Evolutionary conservation across 2,888 invertebrate species (phyloP).

Genomic region (Abrostola tripartita): DNA sequence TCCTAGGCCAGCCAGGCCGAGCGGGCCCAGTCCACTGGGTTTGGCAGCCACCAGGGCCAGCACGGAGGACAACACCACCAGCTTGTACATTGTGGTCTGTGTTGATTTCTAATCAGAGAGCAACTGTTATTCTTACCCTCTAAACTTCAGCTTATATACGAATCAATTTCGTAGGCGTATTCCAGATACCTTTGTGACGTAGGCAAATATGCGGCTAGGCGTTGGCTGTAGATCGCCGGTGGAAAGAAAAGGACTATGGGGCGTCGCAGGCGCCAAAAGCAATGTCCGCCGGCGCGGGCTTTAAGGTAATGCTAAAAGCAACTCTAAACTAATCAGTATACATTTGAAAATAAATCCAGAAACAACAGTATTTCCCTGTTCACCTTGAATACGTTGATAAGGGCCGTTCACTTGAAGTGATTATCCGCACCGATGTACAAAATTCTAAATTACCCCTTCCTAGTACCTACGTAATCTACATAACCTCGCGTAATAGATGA

Average conservation of each 20-base stretch:
- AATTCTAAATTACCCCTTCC: constrained; percentile 33
- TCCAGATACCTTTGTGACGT: constrained; percentile 82
- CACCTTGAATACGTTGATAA: constrained; percentile 82
- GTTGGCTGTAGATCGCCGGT: constrained; percentile 69
- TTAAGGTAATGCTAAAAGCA: constrained; percentile 43
- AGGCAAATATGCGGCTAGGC: constrained; percentile 75
- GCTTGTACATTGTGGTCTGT: constrained; percentile 88
- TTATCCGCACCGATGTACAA: constrained; percentile 35
- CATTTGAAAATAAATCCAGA: constrained; percentile 61
- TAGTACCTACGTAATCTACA: constrained; percentile 20
- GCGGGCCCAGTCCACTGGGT: constrained; percentile 68
- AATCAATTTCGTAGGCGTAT: constrained; percentile 76
- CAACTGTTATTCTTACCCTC: constrained; percentile 76
- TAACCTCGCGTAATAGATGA: constrained; percentile 25
- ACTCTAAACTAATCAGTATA: constrained; percentile 58
- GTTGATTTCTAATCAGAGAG: constrained; percentile 76
- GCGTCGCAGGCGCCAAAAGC: constrained; percentile 46
- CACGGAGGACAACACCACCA: constrained; percentile 90
- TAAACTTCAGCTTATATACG: constrained; percentile 78
- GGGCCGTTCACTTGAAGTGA: constrained; percentile 72
- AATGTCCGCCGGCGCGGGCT: constrained; percentile 20
- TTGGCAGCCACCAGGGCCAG: constrained; percentile 88
- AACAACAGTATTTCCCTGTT: constrained; percentile 69
- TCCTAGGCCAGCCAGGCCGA: constrained; percentile 53
- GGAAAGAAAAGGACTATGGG: constrained; percentile 71